Base-by-base conservation (phyloP, 2,888 invertebrate genomes). In the Agrypnus murinus region DNA sequence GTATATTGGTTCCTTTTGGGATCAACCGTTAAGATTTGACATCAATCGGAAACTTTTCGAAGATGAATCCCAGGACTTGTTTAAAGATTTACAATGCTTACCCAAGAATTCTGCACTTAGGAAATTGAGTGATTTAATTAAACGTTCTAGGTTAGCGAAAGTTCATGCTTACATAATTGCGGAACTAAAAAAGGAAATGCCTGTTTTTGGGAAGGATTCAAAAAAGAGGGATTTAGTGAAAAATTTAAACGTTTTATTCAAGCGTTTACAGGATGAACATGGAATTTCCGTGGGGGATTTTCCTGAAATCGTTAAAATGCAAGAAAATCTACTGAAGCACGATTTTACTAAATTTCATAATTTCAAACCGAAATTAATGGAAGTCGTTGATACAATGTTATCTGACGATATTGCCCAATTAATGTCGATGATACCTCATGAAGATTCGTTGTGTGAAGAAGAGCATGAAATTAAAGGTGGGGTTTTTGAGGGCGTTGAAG, bases 1-100 rank as follows among this genome's bases (percentile, higher is more conserved):
- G 1, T 99, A 98, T 84, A 98, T 99, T 78, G 99, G 99, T 14
- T 97, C 98, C 2, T 99, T 99, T 87, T 99, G 99, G 99, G 98
- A 99, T 86, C 94, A 98, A 81, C 98, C 98, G 0, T 87, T 99
- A 36, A 91, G 96, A 77, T 97, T 93, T 84, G 98, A 98, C 86
- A 92, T 94, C 68, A 99, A 99, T 85, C 90, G 98, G 78, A 91
- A 94, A 72, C 87, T 97, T 32, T 97, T 97, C 84, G 97, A 97
- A 85, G 97, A 96, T 77, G 98, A 98, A 85, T 95, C 97, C 82
- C 96, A 96, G 83, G 98, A 98, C 86, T 89, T 98, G 70, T 97
- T 98, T 86, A 91, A 90, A 80, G 99, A 99, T 84, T 90, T 99
- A 85, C 97, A 98, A 84, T 95, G 95, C 17, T 87, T 99, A 65